Conservation (phyloP, 2,797 vertebrate genomes). For the Muscicapa comitata region DNA sequence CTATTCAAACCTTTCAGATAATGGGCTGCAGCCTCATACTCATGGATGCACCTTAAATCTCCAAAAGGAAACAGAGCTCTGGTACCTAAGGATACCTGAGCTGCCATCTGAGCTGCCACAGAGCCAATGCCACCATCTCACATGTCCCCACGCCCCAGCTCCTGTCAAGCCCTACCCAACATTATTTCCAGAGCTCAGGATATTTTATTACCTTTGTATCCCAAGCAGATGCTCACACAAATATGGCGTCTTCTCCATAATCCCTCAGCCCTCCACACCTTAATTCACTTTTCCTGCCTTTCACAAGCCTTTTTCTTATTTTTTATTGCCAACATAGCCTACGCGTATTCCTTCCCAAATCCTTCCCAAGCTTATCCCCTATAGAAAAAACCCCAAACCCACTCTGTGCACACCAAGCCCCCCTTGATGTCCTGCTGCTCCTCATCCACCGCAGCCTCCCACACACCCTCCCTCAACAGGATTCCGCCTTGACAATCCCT, state of each 20-base stretch:
- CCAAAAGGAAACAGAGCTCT: background rate
- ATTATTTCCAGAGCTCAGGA: background rate
- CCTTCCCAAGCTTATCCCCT: background rate
- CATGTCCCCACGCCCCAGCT: fast-evolving
- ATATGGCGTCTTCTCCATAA: fast-evolving
- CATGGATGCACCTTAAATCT: background rate
- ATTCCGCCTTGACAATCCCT: background rate
- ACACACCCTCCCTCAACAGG: background rate
- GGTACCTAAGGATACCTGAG: background rate
- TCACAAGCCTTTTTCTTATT: background rate
- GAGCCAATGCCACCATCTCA: background rate
- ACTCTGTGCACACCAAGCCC: background rate
- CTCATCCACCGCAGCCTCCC: background rate
- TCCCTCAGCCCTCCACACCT: background rate
- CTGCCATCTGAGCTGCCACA: background rate
- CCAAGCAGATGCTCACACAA: background rate
- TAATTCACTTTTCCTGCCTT: background rate
- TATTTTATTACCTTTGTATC: background rate
- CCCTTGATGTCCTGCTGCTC: background rate
- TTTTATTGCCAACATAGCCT: fast-evolving
- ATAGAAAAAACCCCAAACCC: background rate
- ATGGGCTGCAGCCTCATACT: background rate
- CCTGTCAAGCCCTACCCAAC: background rate
- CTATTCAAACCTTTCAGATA: background rate
- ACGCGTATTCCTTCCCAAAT: fast-evolving